A percentile compares a stretch with the other conserved stretches of the same genome.
Conservation (phyloP, 2,113 vertebrate species). For the Heloderma charlesbogerti region DNA sequence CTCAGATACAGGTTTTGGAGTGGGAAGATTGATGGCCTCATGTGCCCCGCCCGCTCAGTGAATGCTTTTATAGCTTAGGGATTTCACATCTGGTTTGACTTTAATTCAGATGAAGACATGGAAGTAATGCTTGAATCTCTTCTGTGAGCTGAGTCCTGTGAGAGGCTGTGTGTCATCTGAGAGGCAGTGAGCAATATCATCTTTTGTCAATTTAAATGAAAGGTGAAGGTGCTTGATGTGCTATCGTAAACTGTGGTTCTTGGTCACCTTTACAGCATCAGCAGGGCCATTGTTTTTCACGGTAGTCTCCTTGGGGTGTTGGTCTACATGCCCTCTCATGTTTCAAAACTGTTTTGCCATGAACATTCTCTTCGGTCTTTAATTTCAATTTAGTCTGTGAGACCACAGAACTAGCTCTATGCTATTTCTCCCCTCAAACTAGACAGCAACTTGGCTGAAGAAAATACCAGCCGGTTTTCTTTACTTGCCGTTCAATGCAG, state of each 20-base stretch:
- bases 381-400: slow-evolving; percentile 61
- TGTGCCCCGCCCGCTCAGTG: background rate
- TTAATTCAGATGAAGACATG: background rate
- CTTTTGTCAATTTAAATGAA: slow-evolving; percentile 6
- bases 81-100: background rate
- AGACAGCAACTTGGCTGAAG: slow-evolving; percentile 74
- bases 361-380: slow-evolving; percentile 61
- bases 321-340: slow-evolving; percentile 41
- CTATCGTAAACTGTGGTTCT: slow-evolving; percentile 30
- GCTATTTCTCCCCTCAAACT: slow-evolving; percentile 75
- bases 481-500: slow-evolving; percentile 67
- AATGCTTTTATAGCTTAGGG: background rate
- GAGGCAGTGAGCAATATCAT: background rate
- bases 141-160: background rate
- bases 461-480: slow-evolving; percentile 60
- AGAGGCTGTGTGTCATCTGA: background rate
- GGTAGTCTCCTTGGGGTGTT: slow-evolving; percentile 42
- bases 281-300: slow-evolving; percentile 28
- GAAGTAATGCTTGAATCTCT: background rate
- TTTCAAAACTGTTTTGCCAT: slow-evolving; percentile 38
- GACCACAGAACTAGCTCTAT: slow-evolving; percentile 67
- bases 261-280: slow-evolving; percentile 43
- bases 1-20: background rate
- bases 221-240: background rate
- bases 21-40: background rate